These are phyloP conservation scores for Delphinapterus leucas DNA, from an alignment of 2,113 vertebrate species.

Conservation along the genomic window DNA sequence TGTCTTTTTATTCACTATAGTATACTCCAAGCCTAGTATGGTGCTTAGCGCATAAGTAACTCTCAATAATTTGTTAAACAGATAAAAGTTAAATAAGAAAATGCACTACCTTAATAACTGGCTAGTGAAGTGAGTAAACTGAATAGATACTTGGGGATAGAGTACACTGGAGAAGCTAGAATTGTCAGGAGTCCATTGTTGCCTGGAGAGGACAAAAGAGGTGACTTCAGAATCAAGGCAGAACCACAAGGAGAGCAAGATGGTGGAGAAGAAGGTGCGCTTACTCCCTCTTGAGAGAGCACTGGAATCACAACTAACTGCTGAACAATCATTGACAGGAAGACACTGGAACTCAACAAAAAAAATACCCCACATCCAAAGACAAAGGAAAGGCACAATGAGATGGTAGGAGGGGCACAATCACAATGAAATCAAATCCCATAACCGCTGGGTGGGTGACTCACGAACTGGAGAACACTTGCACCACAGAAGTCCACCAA, in stretches of 20 bases:
- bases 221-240: neutral
- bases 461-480: too few species aligned
- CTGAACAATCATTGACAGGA: too few species aligned
- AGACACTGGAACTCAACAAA: too few species aligned
- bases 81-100: neutral
- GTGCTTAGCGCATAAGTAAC: neutral
- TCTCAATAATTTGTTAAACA: constrained; percentile 4
- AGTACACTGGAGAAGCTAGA: neutral
- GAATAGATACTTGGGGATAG: neutral
- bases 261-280: too few species aligned
- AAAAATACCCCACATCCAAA: too few species aligned
- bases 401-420: too few species aligned
- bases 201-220: neutral
- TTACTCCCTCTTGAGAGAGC: too few species aligned
- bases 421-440: too few species aligned
- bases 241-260: neutral
- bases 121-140: neutral
- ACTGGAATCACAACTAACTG: too few species aligned
- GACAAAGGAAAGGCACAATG: too few species aligned
- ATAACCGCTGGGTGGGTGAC: too few species aligned
- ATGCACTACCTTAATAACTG: neutral
- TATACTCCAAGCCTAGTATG: neutral
- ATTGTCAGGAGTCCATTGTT: neutral
- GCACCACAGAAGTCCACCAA: too few species aligned
- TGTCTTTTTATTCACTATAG: neutral